Percentiles rank a stretch among this genome's conserved stretches.
Conservation (phyloP, 2,888 invertebrate genomes). For the Pseudeuparius sepicola region DNA sequence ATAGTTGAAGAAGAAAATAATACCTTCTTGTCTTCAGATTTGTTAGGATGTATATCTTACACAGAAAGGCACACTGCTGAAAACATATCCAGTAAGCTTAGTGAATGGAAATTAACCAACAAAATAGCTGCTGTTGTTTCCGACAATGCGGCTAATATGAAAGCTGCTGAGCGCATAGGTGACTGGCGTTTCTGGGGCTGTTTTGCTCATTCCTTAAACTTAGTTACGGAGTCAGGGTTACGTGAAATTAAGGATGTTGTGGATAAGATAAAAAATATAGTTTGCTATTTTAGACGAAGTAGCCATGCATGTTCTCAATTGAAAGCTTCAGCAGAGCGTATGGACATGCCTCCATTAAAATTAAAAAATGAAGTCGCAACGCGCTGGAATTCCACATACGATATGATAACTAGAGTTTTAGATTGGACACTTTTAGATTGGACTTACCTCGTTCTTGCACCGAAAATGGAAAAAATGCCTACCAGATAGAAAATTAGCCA, state of each 20-base stretch:
- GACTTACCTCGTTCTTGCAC: too few species aligned
- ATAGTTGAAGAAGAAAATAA: not conserved
- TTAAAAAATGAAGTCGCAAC: conserved; percentile 10
- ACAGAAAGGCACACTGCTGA: conserved; percentile 10
- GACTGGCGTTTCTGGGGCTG: conserved; percentile 11
- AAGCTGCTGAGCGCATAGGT: conserved; percentile 7
- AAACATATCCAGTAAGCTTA: conserved; percentile 15
- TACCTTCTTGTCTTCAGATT: conserved; percentile 5
- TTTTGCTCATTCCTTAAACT: conserved; percentile 11
- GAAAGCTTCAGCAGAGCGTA: conserved; percentile 8
- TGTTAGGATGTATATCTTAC: conserved; percentile 5
- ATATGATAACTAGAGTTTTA: conserved; percentile 12
- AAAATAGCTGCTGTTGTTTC: conserved; percentile 11
- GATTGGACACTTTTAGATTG: too few species aligned
- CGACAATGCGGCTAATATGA: conserved; percentile 15
- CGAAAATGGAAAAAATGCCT: too few species aligned
- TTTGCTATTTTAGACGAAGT: conserved; percentile 9
- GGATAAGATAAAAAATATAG: conserved; percentile 13
- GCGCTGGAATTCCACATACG: conserved; percentile 11
- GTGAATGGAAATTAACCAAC: conserved; percentile 12
- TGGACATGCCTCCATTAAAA: conserved; percentile 10
- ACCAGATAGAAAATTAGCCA: too few species aligned
- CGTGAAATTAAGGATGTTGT: conserved; percentile 9
- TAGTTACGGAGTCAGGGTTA: conserved; percentile 4
- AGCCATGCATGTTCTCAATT: conserved; percentile 11